Base-by-base conservation (phyloP, 2,113 vertebrate species). In the Pangasianodon gigas region DNA sequence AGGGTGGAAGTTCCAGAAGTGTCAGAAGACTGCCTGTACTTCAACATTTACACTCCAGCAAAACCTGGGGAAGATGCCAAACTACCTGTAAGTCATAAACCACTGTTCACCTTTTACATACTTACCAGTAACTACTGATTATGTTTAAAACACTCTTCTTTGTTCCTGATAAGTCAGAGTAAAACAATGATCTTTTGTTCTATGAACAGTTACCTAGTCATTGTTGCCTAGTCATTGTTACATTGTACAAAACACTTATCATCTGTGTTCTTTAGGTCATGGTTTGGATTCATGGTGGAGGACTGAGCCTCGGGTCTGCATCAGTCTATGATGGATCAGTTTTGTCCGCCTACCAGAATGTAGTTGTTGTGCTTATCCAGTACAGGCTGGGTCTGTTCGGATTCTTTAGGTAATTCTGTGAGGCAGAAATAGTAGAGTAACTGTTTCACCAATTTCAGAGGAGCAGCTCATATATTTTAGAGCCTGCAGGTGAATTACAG, bases 211-310 rank as follows among this genome's bases (percentile, higher is more conserved):
- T 69, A 46, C n/a, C n/a, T n/a, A n/a, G n/a, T n/a, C n/a, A n/a
- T n/a, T n/a, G n/a, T n/a, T 56, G 52, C 3, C 67, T 56, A 75
- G 62, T 89, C 41, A 89, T 85, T 32, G 54, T 56, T 60, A 41
- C 67, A 60, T 10, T n/a, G 24, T 89, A 44, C 29, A 62, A 83
- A 82, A 52, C 4, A 29, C 16, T 52, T 62, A 32, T 32, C 37
- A 2, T 51, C 87, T 75, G 52, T 60, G 77, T 80, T 83, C 89
- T 86, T 0, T 85, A 98, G 97, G 97, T 98, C n/a, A 96, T 98
- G 95, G 96, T 97, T 2, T 98, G 96, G 97, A 96, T 98, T 91
- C 97, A 98, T 9, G 97, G 97, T 83, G 97, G 97, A 48, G 94
- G 92, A 11, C 87, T 98, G 16, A 0, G 16, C 10, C 0, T 82